A percentile compares a stretch with the other conserved stretches of the same genome.
phyloP scores from a whole-genome alignment of 2,797 vertebrate species.

The Apogon hyalosoma region DNA sequence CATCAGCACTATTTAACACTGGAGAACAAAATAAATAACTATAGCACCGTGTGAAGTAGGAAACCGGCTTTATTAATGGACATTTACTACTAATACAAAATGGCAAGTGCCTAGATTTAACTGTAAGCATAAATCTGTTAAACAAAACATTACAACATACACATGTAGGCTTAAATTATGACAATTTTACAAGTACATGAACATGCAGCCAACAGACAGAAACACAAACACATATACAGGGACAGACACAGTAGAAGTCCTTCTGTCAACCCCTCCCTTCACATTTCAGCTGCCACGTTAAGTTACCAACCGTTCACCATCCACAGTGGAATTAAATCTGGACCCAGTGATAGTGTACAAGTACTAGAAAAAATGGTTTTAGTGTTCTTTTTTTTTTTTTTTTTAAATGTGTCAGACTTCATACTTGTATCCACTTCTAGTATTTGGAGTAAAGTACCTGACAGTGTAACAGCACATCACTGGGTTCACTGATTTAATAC shows the following conservation, averaged over 20 bases:
- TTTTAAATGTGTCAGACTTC: neutral
- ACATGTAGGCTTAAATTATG: constrained; percentile 19
- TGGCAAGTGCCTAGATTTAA: constrained; percentile 48
- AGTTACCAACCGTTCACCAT: neutral
- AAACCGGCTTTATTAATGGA: constrained; percentile 64
- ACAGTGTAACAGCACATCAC: constrained; percentile 23
- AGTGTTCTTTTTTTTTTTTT: neutral
- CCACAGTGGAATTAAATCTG: constrained; percentile 18
- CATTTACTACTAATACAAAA: constrained; percentile 40
- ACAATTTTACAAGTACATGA: neutral
- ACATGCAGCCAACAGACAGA: neutral
- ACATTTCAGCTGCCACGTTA: constrained; percentile 34
- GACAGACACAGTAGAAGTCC: neutral
- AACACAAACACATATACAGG: neutral
- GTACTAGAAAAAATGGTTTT: constrained; percentile 9
- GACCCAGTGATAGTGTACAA: constrained; percentile 28
- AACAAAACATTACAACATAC: constrained; percentile 36
- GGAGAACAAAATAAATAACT: too few relatives aligned
- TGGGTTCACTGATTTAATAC: neutral
- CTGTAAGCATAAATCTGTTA: constrained; percentile 46
- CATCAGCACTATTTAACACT: neutral
- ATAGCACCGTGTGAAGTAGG: constrained; percentile 3
- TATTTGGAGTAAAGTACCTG: constrained; percentile 8
- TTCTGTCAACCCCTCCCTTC: constrained; percentile 25
- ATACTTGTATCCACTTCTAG: neutral